Evolutionary conservation across 2,113 vertebrate genomes (phyloP).

Genomic region (Psittacus erithacus): DNA sequence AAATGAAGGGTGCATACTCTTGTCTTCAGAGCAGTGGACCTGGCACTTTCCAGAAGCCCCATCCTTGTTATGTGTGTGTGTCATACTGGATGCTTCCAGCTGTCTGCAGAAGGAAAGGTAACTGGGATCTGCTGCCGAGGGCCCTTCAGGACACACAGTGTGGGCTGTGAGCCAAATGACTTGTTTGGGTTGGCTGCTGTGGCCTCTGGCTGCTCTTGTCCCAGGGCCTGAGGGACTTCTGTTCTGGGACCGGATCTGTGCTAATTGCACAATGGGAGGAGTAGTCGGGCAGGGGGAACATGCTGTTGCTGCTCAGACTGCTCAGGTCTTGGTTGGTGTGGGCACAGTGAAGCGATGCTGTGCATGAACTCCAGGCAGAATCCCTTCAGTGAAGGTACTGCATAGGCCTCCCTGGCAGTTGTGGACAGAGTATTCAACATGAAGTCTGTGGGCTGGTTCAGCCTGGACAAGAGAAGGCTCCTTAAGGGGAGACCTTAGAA

Average conservation of each 20-base stretch:
- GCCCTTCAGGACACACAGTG: constrained; percentile 36
- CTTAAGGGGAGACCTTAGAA: not conserved
- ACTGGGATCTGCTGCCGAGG: not conserved
- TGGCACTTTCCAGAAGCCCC: not conserved
- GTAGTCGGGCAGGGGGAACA: not conserved
- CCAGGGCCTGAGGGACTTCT: constrained; percentile 8
- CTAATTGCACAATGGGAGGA: not conserved
- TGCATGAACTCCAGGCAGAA: accelerated
- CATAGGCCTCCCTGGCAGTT: accelerated
- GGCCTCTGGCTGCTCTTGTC: constrained; percentile 18
- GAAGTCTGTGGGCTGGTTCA: not conserved
- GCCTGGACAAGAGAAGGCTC: not conserved
- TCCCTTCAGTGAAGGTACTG: accelerated
- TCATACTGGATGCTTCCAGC: not conserved
- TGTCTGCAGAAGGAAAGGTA: not conserved
- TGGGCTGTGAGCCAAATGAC: not conserved
- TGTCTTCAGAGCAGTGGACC: not conserved
- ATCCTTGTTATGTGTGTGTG: accelerated
- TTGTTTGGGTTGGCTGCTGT: constrained; percentile 56
- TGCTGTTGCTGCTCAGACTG: not conserved
- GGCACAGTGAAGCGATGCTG: accelerated
- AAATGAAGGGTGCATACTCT: accelerated
- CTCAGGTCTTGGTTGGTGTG: not conserved
- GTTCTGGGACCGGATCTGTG: constrained; percentile 15
- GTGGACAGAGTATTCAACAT: accelerated